Evolutionary conservation across 2,888 invertebrate species (phyloP), one percentile per base, ranked within the genome.

Genomic region (Smittia aterrima): DNA sequence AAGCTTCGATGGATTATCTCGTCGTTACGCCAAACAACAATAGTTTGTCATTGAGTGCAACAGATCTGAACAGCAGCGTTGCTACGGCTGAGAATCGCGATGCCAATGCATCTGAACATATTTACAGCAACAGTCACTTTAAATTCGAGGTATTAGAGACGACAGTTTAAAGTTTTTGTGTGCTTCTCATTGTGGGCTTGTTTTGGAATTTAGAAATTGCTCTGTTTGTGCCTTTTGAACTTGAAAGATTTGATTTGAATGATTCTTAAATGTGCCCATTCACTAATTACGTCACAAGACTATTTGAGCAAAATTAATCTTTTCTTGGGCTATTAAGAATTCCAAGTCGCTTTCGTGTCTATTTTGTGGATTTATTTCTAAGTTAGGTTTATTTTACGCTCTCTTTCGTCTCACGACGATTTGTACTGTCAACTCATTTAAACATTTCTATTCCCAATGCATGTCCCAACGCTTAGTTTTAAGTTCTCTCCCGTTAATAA

Each of bases 141-240:
- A 78, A 78, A 75, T 78, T 78, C 75, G 88, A 89, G 88, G 89
- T 89, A 88, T 84, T 89, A 81, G 88, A 89, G 87, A 89, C 88
- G 79, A 88, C 88, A 82, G 89, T 89, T 83, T 89, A 85, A 83
- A 77, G 79, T 67, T 68, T 75, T 72, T 75, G 73, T 76, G 53
- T 76, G 75, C 68, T 75, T 70, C 68, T 22, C 67, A 66, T 72
- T 75, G 68, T 67, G 40, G 40, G 24, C 9, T 24, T 40, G 41
- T 40, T 66, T 22, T 32, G 22, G 22, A 16, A 38, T 27, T 24
- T 70, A 40, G 53, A 40, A 64, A n/a, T 22, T 53, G 24, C 66
- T 25, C 66, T 66, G n/a, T 74, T 58, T 71, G 62, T 68, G 25
- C 41, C 41, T 64, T 75, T 66, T 25, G 53, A 66, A 38, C 47